phyloP scores from a whole-genome alignment of 2,888 invertebrate genomes.

The Miltochrista miniata region DNA sequence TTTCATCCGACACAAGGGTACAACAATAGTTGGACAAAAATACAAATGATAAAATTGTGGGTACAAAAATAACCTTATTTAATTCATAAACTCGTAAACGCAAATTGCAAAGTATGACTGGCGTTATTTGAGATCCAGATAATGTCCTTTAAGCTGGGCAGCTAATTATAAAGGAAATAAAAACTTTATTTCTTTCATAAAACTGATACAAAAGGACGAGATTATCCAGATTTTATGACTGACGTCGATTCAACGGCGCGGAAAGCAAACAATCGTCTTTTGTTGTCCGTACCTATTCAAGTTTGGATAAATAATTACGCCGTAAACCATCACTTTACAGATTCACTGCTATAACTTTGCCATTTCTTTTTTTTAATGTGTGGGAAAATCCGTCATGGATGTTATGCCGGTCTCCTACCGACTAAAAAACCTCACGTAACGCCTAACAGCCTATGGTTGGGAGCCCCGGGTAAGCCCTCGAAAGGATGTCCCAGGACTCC shows the following conservation, averaged over 20 bases:
- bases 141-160: slow-evolving; percentile 45
- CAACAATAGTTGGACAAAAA: neutral
- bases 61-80: neutral
- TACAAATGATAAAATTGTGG: neutral
- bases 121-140: slow-evolving; percentile 26
- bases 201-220: slow-evolving; percentile 72
- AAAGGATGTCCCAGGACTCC: too few relatives aligned
- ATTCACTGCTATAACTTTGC: slow-evolving; percentile 62
- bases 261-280: slow-evolving; percentile 79
- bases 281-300: slow-evolving; percentile 73
- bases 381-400: too few relatives aligned
- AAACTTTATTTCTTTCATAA: slow-evolving; percentile 75
- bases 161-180: slow-evolving; percentile 68
- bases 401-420: too few relatives aligned
- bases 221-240: slow-evolving; percentile 75
- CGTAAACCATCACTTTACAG: slow-evolving; percentile 68
- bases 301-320: slow-evolving; percentile 76
- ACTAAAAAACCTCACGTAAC: too few relatives aligned
- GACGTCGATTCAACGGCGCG: slow-evolving; percentile 72
- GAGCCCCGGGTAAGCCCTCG: too few relatives aligned
- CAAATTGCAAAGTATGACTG: slow-evolving; percentile 24
- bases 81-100: slow-evolving; percentile 4
- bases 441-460: too few relatives aligned
- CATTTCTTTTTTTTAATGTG: too few relatives aligned
- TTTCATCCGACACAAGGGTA: too few relatives aligned